Evolutionary conservation across 1,140 invertebrate species (phyloP).

Genomic region (Pomacea maculata): DNA sequence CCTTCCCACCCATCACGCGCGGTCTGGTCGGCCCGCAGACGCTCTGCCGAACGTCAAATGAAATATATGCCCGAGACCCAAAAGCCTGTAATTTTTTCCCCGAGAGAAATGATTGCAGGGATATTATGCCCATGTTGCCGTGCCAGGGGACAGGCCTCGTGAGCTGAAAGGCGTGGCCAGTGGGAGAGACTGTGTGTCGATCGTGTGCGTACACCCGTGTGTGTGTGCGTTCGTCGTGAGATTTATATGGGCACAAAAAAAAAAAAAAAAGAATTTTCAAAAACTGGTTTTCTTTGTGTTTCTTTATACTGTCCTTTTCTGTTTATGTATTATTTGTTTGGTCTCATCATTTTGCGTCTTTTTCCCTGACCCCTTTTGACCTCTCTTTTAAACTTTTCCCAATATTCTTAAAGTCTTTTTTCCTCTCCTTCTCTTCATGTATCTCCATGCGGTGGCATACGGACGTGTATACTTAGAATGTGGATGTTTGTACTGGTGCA

Average conservation of each 20-base stretch:
- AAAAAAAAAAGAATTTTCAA: too few relatives aligned
- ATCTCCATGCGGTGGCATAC: background rate
- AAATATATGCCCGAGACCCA: background rate
- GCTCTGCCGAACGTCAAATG: background rate
- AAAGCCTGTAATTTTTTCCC: conserved; percentile 4
- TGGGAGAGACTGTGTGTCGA: background rate
- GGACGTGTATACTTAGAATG: background rate
- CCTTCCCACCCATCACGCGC: background rate
- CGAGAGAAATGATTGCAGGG: background rate
- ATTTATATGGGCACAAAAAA: background rate
- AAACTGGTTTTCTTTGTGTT: background rate
- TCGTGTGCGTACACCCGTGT: background rate
- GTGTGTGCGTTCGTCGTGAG: background rate
- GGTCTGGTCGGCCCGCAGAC: background rate
- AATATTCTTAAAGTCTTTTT: too few relatives aligned
- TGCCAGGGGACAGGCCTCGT: too few relatives aligned
- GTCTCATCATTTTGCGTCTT: too few relatives aligned
- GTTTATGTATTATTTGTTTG: background rate
- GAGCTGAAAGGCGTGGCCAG: too few relatives aligned
- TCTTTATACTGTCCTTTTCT: background rate
- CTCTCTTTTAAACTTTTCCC: too few relatives aligned
- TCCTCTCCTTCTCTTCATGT: background rate
- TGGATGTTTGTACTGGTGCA: conserved; percentile 9
- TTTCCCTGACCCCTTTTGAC: too few relatives aligned
- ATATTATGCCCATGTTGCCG: background rate